Conservation (phyloP, 2,113 vertebrate genomes). For the Zeus faber region DNA sequence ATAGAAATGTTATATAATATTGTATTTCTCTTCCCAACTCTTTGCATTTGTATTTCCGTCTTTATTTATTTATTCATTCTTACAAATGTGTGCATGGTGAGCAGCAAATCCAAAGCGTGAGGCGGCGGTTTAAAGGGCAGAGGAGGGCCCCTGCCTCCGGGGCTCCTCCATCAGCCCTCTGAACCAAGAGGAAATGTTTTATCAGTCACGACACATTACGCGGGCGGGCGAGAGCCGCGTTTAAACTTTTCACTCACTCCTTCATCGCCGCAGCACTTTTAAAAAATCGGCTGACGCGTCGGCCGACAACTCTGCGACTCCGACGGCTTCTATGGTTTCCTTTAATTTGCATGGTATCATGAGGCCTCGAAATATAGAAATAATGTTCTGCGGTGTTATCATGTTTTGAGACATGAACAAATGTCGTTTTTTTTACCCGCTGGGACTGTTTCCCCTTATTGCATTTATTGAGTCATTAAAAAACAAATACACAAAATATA, state of each 20-base stretch:
- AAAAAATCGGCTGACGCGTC: slow-evolving; percentile 61
- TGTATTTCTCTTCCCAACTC: too few relatives aligned
- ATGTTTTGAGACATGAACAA: slow-evolving; percentile 15
- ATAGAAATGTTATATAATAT: too few relatives aligned
- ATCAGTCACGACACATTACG: slow-evolving; percentile 75
- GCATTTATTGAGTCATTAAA: slow-evolving; percentile 48
- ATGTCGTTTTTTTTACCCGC: slow-evolving; percentile 32
- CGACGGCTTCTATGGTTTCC: slow-evolving; percentile 71
- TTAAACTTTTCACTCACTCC: slow-evolving; percentile 76
- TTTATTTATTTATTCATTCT: slow-evolving; percentile 32
- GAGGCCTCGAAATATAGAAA: slow-evolving; percentile 62
- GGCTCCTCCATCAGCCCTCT: slow-evolving; percentile 72
- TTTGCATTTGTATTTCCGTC: too few relatives aligned
- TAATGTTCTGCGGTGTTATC: slow-evolving; percentile 40
- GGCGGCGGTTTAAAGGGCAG: slow-evolving; percentile 71
- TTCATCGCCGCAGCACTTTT: slow-evolving; percentile 71
- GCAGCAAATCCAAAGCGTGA: slow-evolving; percentile 70
- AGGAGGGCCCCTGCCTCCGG: slow-evolving; percentile 67
- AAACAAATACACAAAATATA: too few relatives aligned
- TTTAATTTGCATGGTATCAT: slow-evolving; percentile 65
- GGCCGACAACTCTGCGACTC: slow-evolving; percentile 66
- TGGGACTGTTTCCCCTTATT: slow-evolving; percentile 39
- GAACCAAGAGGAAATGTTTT: slow-evolving; percentile 76
- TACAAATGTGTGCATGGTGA: too few relatives aligned
- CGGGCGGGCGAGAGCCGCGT: slow-evolving; percentile 68